Evolutionary conservation across 2,888 invertebrate species (phyloP), one percentile per base, ranked within the genome.

Genomic region (Oxycera nigricornis): DNA sequence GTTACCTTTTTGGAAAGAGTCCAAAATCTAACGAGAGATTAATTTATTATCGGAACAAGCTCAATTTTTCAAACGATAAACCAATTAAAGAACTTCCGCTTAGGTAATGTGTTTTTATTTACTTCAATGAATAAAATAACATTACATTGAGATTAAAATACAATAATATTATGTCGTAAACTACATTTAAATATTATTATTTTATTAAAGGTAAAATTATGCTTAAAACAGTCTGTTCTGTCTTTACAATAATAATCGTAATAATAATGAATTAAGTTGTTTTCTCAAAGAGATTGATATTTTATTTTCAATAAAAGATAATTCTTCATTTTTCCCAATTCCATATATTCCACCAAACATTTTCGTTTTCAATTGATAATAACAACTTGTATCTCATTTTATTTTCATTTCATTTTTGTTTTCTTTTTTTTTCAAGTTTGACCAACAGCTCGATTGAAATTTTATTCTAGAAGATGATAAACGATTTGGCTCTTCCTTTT

Each of bases 121-220:
- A 75, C 61, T 75, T 73, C 59, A 73, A 73, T 72, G 57, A 72
- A 72, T 75, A 65, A 75, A 75, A 75, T 73, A 75, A 75, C 73
- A 75, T 75, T 68, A 73, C 73, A 73, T 75, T 55, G 70, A 73
- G 73, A 70, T 73, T 75, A 73, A 70, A 75, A 75, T 70, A 73
- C 75, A 75, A 75, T 65, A 65, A 65, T 73, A 73, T 61, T 59
- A 73, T 75, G 75, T 75, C 73, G 75, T 68, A 73, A 75, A 73
- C 72, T 74, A 76, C 74, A 74, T 74, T 73, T 62, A 76, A 62
- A 70, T 73, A 67, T 73, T 61, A 55, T 75, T 75, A 65, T 20
- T 61, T 73, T 50, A 20, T 73, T 72, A 59, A 72, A 72, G 59
- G 57, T 57, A 59, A 72, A 72, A 73, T 73, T 73, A 73, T 73